A percentile compares a stretch with the other conserved stretches of the same genome.
phyloP scores from a whole-genome alignment of 2,113 vertebrate species.

The Rhagologus leucostigma region DNA sequence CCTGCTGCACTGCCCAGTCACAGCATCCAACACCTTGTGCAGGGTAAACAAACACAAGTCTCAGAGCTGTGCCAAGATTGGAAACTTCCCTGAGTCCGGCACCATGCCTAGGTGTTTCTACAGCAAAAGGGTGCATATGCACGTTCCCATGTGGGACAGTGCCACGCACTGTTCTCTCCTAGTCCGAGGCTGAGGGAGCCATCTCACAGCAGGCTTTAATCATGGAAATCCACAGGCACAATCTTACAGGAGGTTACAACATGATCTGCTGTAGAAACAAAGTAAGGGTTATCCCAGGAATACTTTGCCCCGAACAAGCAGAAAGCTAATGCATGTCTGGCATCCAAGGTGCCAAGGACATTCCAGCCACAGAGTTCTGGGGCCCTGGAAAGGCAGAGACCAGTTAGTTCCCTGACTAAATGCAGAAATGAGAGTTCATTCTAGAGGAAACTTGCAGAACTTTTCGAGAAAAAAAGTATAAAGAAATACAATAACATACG shows the following conservation, averaged over 20 bases:
- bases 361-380: not conserved
- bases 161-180: not conserved
- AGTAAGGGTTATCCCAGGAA: not conserved
- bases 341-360: not conserved
- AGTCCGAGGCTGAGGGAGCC: not conserved
- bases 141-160: rapidly evolving
- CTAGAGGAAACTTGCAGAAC: not conserved
- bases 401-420: not conserved
- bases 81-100: not conserved
- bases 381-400: not conserved
- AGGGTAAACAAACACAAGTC: rapidly evolving
- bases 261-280: not conserved
- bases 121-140: not conserved
- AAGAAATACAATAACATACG: not conserved
- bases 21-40: not conserved
- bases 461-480: not conserved
- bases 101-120: not conserved
- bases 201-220: not conserved
- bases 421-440: not conserved
- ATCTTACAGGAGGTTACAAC: not conserved
- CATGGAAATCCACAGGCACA: rapidly evolving
- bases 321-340: not conserved
- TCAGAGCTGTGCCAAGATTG: not conserved
- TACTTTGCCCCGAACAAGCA: not conserved
- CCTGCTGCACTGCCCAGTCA: not conserved